Evolutionary conservation across 2,888 invertebrate genomes (phyloP), one percentile per base, ranked within the genome.

Genomic region (Eupithecia pulchellata): DNA sequence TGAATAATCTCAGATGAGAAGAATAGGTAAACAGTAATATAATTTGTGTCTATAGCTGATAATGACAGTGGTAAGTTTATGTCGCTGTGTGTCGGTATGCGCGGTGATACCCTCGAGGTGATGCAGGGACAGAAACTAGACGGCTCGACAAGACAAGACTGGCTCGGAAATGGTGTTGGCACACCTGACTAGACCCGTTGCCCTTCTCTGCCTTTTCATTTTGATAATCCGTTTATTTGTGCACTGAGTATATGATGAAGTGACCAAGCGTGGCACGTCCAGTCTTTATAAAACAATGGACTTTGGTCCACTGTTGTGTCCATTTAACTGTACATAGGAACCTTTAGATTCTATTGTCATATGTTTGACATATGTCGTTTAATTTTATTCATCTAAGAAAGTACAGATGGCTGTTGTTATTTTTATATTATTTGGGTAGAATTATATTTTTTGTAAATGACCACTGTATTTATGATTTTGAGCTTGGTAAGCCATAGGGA

Each of bases 371-470:
- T 94, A 93, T 93, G 93, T 84, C 84, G 84, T 91, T 92, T 94
- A 92, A 91, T 93, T 93, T 93, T 93, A 93, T 93, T 93, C 93
- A 92, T 93, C 93, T 93, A 93, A 92, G 90, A 91, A 93, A 93
- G 93, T 94, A 94, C 93, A 94, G 93, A 92, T 93, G 93, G 93
- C 93, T 94, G 93, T 94, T 94, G 93, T 94, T 94, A 93, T 93
- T 94, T 93, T 94, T 94, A 93, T 93, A 93, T 93, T 90, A 93
- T 93, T 93, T 93, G 93, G 91, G 92, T 94, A 93, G 93, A 93
- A 91, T 86, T 93, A 93, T 93, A 92, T 93, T 93, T 93, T 93
- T 92, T 94, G 93, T 94, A 94, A 93, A 93, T 92, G 89, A 92
- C 92, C 92, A 93, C 91, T 92, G 92, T 93, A 93, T 93, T 94